Base-by-base conservation (phyloP, 2,113 vertebrate species). In the Calcarius ornatus region DNA sequence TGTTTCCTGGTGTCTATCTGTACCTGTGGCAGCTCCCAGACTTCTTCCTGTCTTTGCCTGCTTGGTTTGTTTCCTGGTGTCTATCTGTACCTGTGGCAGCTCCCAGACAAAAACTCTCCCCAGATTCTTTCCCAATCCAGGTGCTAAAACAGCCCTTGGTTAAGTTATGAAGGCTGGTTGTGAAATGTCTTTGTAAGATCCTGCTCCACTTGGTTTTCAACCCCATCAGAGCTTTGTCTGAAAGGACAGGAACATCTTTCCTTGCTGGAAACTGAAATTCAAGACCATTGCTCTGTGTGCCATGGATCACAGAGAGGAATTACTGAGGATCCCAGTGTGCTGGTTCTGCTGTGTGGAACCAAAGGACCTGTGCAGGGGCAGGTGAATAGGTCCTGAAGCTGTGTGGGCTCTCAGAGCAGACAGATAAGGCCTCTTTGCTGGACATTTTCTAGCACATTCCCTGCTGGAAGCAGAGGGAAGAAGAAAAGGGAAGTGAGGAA, bases 261-360 rank as follows among this genome's bases (percentile, higher is more conserved):
- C 70, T n/a, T n/a, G 30, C 51, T n/a, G 51, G 17, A 72, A 56
- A n/a, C 23, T 42, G 30, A 30, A 63, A 77, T 51, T 63, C 57
- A 18, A 63, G 35, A 27, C 10, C 23, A 40, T 6, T 78, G 23
- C 10, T 28, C 8, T n/a, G 30, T 42, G 30, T 42, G 37, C 35
- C 48, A 15, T 30, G 24, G 31, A 79, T 53, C 20, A 10, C 38
- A 30, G 38, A 35, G 48, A 9, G 11, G 38, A 65, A 35, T 35
- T 43, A 8, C 76, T 0, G 4, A 65, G 38, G 19, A 2, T 53
- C 19, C 19, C 0, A 1, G 37, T 24, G 13, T 27, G 19, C 31
- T 42, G 47, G 1, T 24, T 20, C 48, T 31, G 38, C 25, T 0
- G 0, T 43, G 38, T n/a, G n/a, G n/a, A n/a, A n/a, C n/a, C n/a